Base-by-base conservation (phyloP, 2,797 vertebrate genomes). In the Phoxinus dragarum region DNA sequence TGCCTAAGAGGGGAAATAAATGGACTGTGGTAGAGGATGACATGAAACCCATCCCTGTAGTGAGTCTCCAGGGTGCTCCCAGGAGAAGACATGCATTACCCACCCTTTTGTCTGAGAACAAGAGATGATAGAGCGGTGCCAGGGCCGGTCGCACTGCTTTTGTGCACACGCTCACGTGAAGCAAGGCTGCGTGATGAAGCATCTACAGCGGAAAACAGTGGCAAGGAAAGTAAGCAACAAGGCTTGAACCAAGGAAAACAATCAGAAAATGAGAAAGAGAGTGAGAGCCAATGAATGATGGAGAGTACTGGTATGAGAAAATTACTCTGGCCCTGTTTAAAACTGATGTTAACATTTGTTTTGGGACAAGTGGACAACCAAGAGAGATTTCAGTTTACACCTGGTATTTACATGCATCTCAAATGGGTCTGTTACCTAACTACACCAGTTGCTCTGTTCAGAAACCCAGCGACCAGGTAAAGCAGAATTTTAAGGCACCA, bases 71-170 rank as follows among this genome's bases (percentile, higher is more conserved):
- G 83, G 83, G 67, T 85, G 75, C 82, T 87, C 88, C 89, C 82
- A 86, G 87, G 90, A 90, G 92, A 94, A 92, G 90, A 91, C 95
- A 95, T 94, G 96, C 94, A 94, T 97, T 96, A 99, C 97, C 97
- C 98, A 99, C 98, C 98, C 98, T 98, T 98, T 95, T 96, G 96
- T 96, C 96, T 98, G 94, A 96, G 96, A 97, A 96, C 96, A 92
- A 99, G 96, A 97, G 98, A 98, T 96, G 97, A 97, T 92, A 97
- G 93, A 97, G 97, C 96, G 95, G 97, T 96, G 92, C 96, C 96
- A 94, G 97, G 96, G 95, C 95, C 94, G 95, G 97, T 95, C 94
- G 95, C 96, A 95, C 93, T 96, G 94, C 95, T 96, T 98, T 98
- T 98, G 97, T 96, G 97, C 96, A 96, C 95, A 96, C 95, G 96